phyloP scores from a whole-genome alignment of 2,797 vertebrate species.

The Clarias pachynema region DNA sequence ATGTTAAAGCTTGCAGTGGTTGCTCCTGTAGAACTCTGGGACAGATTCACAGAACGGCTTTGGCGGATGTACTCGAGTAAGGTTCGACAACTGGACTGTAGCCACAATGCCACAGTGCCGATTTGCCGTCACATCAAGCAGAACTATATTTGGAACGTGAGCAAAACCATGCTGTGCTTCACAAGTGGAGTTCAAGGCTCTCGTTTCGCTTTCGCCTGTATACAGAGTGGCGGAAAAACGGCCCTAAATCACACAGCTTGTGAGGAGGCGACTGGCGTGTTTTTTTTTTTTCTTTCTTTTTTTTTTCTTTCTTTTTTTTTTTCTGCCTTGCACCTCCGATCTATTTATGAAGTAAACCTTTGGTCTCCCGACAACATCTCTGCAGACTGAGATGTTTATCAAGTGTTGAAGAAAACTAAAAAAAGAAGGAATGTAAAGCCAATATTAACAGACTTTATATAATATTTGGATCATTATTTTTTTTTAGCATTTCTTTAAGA shows the following conservation, averaged over 20 bases:
- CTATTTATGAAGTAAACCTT: slow-evolving; percentile 44
- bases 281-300: slow-evolving; percentile 26
- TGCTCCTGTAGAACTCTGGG: not conserved
- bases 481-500: not conserved
- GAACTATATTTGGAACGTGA: slow-evolving; percentile 56
- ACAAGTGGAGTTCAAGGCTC: slow-evolving; percentile 42
- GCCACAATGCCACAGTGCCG: slow-evolving; percentile 29
- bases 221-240: slow-evolving; percentile 38
- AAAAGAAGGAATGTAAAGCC: not conserved
- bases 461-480: not conserved
- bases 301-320: slow-evolving; percentile 35
- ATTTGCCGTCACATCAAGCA: slow-evolving; percentile 28
- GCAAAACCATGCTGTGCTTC: slow-evolving; percentile 41
- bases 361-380: slow-evolving; percentile 7
- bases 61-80: slow-evolving; percentile 13
- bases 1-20: slow-evolving; percentile 15
- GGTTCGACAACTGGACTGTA: slow-evolving; percentile 30
- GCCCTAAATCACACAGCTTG: slow-evolving; percentile 52
- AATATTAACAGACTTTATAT: not conserved
- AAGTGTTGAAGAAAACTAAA: slow-evolving; percentile 1
- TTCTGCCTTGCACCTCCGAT: slow-evolving; percentile 43
- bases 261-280: slow-evolving; percentile 43
- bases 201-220: slow-evolving; percentile 31
- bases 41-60: slow-evolving; percentile 5
- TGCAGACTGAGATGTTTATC: slow-evolving; percentile 22